Evolutionary conservation across 1,140 invertebrate genomes (phyloP).

Genomic region (Orius laevigatus): DNA sequence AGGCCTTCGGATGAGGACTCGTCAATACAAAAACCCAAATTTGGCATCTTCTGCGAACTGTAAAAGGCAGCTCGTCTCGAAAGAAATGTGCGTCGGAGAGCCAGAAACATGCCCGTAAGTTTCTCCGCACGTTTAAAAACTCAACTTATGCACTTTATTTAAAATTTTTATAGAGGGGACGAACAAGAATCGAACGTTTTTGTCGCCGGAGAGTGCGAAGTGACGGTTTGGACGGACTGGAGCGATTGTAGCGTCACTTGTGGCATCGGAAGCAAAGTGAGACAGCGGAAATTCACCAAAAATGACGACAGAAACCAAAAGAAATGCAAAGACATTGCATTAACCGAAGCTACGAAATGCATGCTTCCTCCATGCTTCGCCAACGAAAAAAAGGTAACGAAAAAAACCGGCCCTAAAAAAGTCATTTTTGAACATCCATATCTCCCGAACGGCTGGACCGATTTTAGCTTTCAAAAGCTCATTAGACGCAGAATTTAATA

Average conservation of each 20-base stretch:
- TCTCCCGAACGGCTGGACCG: too few relatives aligned
- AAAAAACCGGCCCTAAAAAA: neutral
- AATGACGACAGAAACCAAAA: conserved; percentile 54
- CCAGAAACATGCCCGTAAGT: conserved; percentile 53
- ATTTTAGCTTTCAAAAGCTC: too few relatives aligned
- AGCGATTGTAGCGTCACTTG: conserved; percentile 69
- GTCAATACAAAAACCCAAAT: conserved; percentile 25
- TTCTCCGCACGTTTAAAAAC: conserved; percentile 16
- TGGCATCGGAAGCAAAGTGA: conserved; percentile 57
- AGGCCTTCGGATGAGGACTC: conserved; percentile 38
- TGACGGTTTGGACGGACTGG: conserved; percentile 61
- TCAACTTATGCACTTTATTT: too few relatives aligned
- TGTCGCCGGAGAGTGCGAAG: conserved; percentile 42
- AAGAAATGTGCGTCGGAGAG: conserved; percentile 70
- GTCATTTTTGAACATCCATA: neutral
- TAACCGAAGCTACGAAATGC: conserved; percentile 61
- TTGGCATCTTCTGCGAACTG: conserved; percentile 33
- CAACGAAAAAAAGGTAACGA: neutral
- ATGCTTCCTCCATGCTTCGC: conserved; percentile 41
- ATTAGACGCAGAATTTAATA: too few relatives aligned
- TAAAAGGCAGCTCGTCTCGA: conserved; percentile 61
- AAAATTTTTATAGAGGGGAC: too few relatives aligned
- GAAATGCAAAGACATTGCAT: conserved; percentile 50
- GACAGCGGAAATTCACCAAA: conserved; percentile 42
- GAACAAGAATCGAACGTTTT: too few relatives aligned